Evolutionary conservation across 2,888 invertebrate species (phyloP).

Genomic region (Orthosia incerta): DNA sequence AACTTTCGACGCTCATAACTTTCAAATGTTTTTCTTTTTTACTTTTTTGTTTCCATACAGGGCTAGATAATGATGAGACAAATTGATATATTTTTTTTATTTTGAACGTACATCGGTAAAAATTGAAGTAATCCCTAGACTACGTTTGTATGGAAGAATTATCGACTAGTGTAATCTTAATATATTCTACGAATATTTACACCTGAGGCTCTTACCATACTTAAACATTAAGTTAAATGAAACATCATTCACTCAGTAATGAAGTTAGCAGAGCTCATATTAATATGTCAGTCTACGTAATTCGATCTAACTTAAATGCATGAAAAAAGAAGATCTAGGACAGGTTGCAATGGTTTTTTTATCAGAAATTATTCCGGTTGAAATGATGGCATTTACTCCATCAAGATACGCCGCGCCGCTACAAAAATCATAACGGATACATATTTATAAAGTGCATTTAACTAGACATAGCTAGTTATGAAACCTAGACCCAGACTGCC

Average conservation of each 20-base stretch:
- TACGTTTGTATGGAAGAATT: too few relatives aligned
- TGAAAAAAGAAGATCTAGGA: background rate
- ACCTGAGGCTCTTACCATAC: constrained; percentile 14
- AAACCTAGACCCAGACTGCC: background rate
- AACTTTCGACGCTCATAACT: too few relatives aligned
- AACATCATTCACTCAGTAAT: constrained; percentile 37
- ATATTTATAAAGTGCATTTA: background rate
- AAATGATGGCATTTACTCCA: background rate
- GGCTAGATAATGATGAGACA: too few relatives aligned
- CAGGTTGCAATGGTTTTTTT: background rate
- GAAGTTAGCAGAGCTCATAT: constrained; percentile 10
- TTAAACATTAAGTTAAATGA: constrained; percentile 36
- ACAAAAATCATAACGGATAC: constrained; percentile 4
- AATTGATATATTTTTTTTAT: too few relatives aligned
- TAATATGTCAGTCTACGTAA: constrained; percentile 26
- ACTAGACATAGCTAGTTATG: too few relatives aligned
- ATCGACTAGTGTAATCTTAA: too few relatives aligned
- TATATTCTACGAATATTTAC: background rate
- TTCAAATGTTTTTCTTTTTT: too few relatives aligned
- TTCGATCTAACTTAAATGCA: background rate
- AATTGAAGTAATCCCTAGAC: too few relatives aligned
- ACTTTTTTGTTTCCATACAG: too few relatives aligned
- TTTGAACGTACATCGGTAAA: too few relatives aligned
- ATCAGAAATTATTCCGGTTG: background rate
- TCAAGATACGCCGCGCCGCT: background rate